Base-by-base conservation (phyloP, 2,888 invertebrate genomes). In the Osedax frankpressi region DNA sequence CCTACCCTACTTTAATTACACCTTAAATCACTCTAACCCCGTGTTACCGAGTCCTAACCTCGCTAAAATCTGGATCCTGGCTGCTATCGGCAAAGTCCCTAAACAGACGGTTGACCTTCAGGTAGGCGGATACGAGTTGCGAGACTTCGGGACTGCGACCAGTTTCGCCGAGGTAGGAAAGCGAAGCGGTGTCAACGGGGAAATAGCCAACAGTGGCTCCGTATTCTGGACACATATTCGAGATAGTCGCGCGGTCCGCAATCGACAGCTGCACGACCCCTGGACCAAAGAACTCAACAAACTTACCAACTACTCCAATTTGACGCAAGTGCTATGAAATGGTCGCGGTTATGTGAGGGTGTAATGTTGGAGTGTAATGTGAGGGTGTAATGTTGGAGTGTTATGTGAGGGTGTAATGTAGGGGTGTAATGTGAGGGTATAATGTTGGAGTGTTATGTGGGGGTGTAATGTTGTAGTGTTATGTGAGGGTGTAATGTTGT, bases 141-240 rank as follows among this genome's bases (percentile, higher is more conserved):
- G 86, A 78, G 83, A 91, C 92, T 59, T 89, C 88, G 73, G 89
- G 88, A 0, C 90, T 87, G 6, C 95, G 90, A 90, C 92, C 91
- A 77, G 92, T 93, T 85, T 94, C 93, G 73, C 86, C 86, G 60
- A 96, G 87, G 82, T 97, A 96, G n/a, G 86, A 86, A 69, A 96
- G 86, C 29, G 93, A 92, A 75, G 86, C 86, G 29, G 87, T 85
- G 86, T 96, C 96, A 0, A 94, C 91, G 0, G 96, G 93, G 86
- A 97, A 97, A 85, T 90, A 94, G 0, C 93, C 95, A 2, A 94
- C 91, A 0, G 96, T 97, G 24, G 96, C 97, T 0, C 97, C 97
- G 83, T 96, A 97, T 85, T 94, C 93, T 0, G 97, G 97, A 81
- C 94, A 95, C 97, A 98, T 97, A 86, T 98, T 98, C 78, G 94